Base-by-base conservation (phyloP, 2,888 invertebrate species). In the Cephus rjabovi region DNA sequence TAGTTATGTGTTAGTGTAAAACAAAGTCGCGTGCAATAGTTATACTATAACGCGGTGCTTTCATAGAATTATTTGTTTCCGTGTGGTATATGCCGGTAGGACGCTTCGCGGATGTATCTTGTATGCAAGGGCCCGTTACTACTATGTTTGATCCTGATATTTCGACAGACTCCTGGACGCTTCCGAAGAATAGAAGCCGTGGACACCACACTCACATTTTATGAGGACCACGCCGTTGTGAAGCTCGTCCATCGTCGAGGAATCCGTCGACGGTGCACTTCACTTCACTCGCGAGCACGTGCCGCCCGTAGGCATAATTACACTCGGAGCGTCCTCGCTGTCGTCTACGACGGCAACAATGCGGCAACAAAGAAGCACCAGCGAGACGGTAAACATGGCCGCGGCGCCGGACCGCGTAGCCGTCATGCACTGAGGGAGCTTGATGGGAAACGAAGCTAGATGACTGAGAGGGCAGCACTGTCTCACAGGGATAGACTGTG, bases 151-250 rank as follows among this genome's bases (percentile, higher is more conserved):
- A 56, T 56, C 56, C 23, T 56, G 56, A 56, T 56, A 56, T 23
- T 56, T 56, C 56, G 56, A 56, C 23, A 56, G 23, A 56, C 23
- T 56, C 56, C 56, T 56, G 23, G 23, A 56, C 23, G 56, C 56
- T 56, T 56, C 56, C 23, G 56, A 23, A 23, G 6, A 23, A 56
- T 9, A 56, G 56, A 75, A 76, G 37, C 77, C 73, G 37, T 33
- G 75, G 37, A 80, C 79, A 68, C 68, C 77, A 77, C 80, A 94
- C 95, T 95, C 93, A 95, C 95, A 95, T 93, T 95, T 95, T 90
- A 95, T 95, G 92, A 95, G 94, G 87, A 95, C 94, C 90, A 95
- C 95, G 87, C 95, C 95, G 93, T 95, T 95, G 91, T 94, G 94
- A 92, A 94, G 94, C 90, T 95, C 94, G 91, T 95, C 95, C 94